Percentiles rank a stretch among this genome's conserved stretches.
phyloP scores from a whole-genome alignment of 2,113 vertebrate species.

The Thunnus thynnus region DNA sequence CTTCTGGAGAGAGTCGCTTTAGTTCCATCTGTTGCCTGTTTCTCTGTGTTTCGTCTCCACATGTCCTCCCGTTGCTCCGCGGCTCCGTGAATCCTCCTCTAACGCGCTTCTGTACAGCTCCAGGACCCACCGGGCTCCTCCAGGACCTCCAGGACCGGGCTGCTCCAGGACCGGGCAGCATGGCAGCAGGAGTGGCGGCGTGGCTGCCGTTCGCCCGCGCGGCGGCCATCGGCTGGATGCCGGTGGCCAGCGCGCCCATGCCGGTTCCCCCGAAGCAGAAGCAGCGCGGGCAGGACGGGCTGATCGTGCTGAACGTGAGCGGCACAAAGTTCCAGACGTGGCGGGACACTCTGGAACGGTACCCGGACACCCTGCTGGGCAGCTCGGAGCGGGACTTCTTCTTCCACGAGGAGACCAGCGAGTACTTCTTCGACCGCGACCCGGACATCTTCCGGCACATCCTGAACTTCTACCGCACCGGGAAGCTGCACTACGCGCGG shows the following conservation, averaged over 20 bases:
- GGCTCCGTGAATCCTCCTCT: slow-evolving; percentile 49
- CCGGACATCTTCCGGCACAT: slow-evolving; percentile 97
- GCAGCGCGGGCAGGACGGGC: slow-evolving; percentile 86
- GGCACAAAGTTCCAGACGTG: slow-evolving; percentile 96
- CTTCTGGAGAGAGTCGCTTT: background rate
- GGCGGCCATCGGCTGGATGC: slow-evolving; percentile 98
- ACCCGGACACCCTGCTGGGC: slow-evolving; percentile 96
- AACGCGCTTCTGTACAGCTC: background rate
- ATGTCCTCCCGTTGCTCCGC: slow-evolving; percentile 51
- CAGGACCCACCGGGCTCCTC: background rate
- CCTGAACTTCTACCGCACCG: slow-evolving; percentile 97
- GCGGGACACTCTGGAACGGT: slow-evolving; percentile 95
- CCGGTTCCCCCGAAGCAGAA: slow-evolving; percentile 89
- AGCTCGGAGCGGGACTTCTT: slow-evolving; percentile 97
- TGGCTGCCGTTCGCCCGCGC: slow-evolving; percentile 98
- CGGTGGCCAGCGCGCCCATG: slow-evolving; percentile 94
- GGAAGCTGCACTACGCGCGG: slow-evolving; percentile 95
- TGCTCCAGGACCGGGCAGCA: slow-evolving; percentile 66
- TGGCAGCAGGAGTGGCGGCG: slow-evolving; percentile 96
- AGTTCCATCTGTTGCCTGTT: background rate
- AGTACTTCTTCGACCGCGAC: slow-evolving; percentile 98
- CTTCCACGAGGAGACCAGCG: slow-evolving; percentile 92
- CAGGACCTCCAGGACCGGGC: slow-evolving; percentile 9
- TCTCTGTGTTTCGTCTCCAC: slow-evolving; percentile 49
- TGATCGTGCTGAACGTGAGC: slow-evolving; percentile 95